Evolutionary conservation across 2,113 vertebrate genomes (phyloP).

Genomic region (Eupsittula cactorum): DNA sequence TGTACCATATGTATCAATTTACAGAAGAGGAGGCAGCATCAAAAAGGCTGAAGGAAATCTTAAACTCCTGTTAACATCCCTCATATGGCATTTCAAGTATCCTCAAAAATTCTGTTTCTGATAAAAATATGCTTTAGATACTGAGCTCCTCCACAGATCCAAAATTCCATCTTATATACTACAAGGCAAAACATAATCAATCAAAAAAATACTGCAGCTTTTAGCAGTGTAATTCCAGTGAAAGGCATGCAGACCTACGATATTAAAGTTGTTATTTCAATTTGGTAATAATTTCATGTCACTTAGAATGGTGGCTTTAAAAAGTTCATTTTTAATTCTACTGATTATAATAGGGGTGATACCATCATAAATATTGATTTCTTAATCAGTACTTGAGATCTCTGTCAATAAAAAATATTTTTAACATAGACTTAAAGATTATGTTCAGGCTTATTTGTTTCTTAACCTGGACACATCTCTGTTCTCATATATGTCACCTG

Average conservation of each 20-base stretch:
- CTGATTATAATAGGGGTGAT: neutral
- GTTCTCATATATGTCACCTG: neutral
- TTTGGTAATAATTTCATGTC: neutral
- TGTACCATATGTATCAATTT: neutral
- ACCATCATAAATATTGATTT: neutral
- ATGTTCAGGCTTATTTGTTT: neutral
- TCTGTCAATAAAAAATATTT: neutral
- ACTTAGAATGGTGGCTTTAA: neutral
- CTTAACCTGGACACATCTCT: neutral
- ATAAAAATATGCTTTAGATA: constrained; percentile 1
- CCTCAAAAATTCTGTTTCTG: constrained; percentile 8
- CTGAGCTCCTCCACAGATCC: neutral
- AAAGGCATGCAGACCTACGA: neutral
- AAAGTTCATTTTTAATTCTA: neutral
- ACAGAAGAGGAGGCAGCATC: neutral
- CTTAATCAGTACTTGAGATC: neutral
- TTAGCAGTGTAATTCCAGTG: neutral
- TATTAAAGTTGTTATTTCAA: neutral
- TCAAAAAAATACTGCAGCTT: neutral
- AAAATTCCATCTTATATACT: neutral
- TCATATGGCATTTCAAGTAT: neutral
- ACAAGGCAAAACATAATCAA: neutral
- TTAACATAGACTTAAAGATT: neutral
- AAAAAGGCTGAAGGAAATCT: neutral
- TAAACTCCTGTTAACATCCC: neutral